These are phyloP conservation scores for Panzeria rudis DNA, from an alignment of 2,888 invertebrate species.

Conservation along the genomic window DNA sequence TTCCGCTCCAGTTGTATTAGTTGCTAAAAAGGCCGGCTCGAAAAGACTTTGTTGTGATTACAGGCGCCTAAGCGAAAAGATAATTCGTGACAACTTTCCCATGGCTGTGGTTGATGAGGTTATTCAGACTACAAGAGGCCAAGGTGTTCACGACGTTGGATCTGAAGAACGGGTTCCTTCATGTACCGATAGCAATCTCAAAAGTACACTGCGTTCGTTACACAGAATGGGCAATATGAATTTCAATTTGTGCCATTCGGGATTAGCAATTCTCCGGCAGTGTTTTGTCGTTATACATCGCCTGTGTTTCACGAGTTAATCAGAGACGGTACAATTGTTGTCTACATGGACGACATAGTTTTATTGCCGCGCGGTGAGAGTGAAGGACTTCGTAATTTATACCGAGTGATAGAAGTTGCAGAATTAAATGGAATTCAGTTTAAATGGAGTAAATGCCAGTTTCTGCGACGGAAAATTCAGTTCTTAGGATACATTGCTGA, in stretches of 20 bases:
- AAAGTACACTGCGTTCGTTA: not conserved
- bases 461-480: not conserved
- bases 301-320: not conserved
- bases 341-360: slow-evolving; percentile 29
- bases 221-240: not conserved
- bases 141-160: too few relatives aligned
- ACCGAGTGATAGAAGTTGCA: not conserved
- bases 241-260: slow-evolving; percentile 16
- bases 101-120: not conserved
- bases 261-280: not conserved
- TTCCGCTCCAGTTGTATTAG: too few relatives aligned
- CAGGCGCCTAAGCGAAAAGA: not conserved
- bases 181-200: not conserved
- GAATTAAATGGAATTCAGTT: not conserved
- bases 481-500: slow-evolving; percentile 10
- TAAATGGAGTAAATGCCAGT: slow-evolving; percentile 17
- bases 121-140: slow-evolving; percentile 1
- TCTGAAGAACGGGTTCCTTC: not conserved
- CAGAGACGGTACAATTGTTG: not conserved
- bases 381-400: not conserved
- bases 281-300: not conserved
- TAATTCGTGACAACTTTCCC: not conserved
- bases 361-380: not conserved
- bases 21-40: too few relatives aligned
- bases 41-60: slow-evolving; percentile 15